Percentiles rank a stretch among this genome's conserved stretches.
These are phyloP conservation scores for Bergia sp. DNA, from an alignment of 92 coral and sea anemone species.

Conservation along the genomic window DNA sequence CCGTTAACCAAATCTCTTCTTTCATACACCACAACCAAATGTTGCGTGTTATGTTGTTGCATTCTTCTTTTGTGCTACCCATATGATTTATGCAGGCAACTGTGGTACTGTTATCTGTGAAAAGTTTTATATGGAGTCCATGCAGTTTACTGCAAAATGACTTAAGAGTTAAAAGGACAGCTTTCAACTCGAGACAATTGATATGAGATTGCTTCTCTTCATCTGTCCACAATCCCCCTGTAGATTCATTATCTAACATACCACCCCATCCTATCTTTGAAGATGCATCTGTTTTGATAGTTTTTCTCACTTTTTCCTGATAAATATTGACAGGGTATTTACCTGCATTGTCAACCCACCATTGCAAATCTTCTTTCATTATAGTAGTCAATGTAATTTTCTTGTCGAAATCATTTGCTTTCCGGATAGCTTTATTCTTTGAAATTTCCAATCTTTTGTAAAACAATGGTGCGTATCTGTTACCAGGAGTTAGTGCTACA, in stretches of 20 bases:
- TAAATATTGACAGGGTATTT: background rate
- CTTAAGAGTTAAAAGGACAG: slow-evolving; percentile 42
- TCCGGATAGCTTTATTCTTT: background rate
- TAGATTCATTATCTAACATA: background rate
- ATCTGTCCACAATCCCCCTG: slow-evolving; percentile 6
- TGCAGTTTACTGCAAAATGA: slow-evolving; percentile 45
- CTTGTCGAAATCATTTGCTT: background rate
- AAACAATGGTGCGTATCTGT: background rate
- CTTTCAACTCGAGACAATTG: slow-evolving; percentile 53
- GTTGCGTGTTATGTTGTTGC: background rate
- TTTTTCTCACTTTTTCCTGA: background rate
- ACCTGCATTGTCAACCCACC: background rate
- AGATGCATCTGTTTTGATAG: background rate
- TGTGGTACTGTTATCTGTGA: slow-evolving; percentile 55
- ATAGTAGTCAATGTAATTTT: background rate
- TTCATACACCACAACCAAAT: background rate
- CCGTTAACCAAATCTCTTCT: background rate
- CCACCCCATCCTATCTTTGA: background rate
- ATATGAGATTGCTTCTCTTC: background rate
- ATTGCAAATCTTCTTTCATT: background rate
- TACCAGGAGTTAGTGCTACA: background rate
- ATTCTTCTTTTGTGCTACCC: background rate
- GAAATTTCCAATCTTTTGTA: background rate
- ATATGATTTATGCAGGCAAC: slow-evolving; percentile 41
- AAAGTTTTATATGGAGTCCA: slow-evolving; percentile 33